phyloP scores from a whole-genome alignment of 1,140 invertebrate genomes.

The Sminthurinus signatus region DNA sequence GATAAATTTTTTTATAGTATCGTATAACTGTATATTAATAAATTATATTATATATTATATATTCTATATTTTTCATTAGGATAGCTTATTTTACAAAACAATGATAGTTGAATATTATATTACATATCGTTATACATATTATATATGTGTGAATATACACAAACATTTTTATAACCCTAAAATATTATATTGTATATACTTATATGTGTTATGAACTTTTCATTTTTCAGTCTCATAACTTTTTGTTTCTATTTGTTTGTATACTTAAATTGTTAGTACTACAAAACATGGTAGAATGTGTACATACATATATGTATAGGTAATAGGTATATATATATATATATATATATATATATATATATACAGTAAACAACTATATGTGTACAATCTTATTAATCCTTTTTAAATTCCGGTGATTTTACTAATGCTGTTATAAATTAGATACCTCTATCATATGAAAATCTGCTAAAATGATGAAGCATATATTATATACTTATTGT shows the following conservation, averaged over 20 bases:
- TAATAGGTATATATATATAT: not conserved
- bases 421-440: not conserved
- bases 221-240: constrained; percentile 49
- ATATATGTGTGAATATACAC: too few relatives aligned
- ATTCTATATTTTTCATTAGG: too few relatives aligned
- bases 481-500: not conserved
- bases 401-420: not conserved
- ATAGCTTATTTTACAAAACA: too few relatives aligned
- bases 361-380: not conserved
- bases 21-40: too few relatives aligned
- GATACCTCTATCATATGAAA: not conserved
- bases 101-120: too few relatives aligned
- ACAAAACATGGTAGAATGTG: not conserved
- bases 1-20: too few relatives aligned
- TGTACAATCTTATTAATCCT: not conserved
- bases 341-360: not conserved
- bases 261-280: not conserved
- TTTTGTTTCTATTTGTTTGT: not conserved
- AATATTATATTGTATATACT: not conserved
- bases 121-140: too few relatives aligned
- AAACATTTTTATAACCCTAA: not conserved
- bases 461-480: not conserved
- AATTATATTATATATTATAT: too few relatives aligned
- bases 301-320: not conserved
- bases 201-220: constrained; percentile 2